Evolutionary conservation across 2,113 vertebrate genomes (phyloP).

Genomic region (Sinocyclocheilus maitianheensis): DNA sequence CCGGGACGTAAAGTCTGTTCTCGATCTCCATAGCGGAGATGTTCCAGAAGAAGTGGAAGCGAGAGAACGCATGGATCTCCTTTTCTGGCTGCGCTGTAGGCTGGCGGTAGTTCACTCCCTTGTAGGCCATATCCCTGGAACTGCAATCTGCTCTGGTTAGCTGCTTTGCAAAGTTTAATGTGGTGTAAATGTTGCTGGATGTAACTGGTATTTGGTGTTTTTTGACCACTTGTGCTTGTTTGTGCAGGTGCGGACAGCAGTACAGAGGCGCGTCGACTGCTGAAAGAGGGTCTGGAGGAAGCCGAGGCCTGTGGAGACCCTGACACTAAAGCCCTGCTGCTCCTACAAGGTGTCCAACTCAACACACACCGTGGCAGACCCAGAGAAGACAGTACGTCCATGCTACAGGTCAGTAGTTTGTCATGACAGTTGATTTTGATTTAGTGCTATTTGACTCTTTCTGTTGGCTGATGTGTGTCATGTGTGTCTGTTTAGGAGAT

Average conservation of each 20-base stretch:
- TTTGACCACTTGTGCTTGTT: conserved; percentile 42
- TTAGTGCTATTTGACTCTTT: conserved; percentile 29
- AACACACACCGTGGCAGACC: conserved; percentile 78
- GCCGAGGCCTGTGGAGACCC: conserved; percentile 79
- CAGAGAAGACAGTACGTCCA: conserved; percentile 69
- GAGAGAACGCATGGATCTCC: conserved; percentile 72
- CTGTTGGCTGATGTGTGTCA: conserved; percentile 4
- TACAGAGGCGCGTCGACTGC: conserved; percentile 70
- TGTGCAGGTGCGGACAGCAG: conserved; percentile 69
- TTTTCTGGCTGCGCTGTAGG: conserved; percentile 85
- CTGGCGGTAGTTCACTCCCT: conserved; percentile 74
- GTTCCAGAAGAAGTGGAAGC: conserved; percentile 68
- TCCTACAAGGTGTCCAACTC: conserved; percentile 81
- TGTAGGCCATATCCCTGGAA: conserved; percentile 68
- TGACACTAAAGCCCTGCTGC: conserved; percentile 81
- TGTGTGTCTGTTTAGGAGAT: conserved; percentile 64
- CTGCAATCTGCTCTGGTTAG: conserved; percentile 67
- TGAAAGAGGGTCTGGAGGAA: conserved; percentile 81
- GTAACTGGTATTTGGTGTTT: not conserved
- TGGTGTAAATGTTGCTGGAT: not conserved
- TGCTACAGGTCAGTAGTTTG: conserved; percentile 74
- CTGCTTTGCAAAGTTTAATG: not conserved
- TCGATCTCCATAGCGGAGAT: conserved; percentile 42
- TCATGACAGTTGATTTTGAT: conserved; percentile 13
- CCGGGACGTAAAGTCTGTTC: not conserved